Conservation (phyloP, 2,888 invertebrate genomes). For the Meta bourneti region DNA sequence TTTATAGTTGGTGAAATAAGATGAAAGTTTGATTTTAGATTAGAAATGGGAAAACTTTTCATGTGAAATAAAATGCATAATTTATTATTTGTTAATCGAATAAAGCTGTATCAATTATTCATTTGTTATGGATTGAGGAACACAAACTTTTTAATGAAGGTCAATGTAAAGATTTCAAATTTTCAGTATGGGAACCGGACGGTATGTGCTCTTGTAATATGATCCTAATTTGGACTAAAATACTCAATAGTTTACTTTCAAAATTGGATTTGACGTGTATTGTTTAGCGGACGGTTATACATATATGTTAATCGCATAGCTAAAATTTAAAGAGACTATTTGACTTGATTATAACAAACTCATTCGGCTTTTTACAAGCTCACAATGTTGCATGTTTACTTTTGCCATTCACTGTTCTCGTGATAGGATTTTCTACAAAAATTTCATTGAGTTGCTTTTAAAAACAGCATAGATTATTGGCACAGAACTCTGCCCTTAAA, state of each 20-base stretch:
- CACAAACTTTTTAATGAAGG: too few relatives aligned
- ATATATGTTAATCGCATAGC: conserved; percentile 29
- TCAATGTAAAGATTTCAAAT: too few relatives aligned
- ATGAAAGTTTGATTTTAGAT: too few relatives aligned
- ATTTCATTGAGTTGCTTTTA: neutral
- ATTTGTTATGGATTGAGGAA: too few relatives aligned
- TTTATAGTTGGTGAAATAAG: too few relatives aligned
- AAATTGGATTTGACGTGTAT: neutral
- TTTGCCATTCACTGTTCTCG: conserved; percentile 9
- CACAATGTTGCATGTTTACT: conserved; percentile 32
- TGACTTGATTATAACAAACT: neutral
- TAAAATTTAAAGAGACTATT: conserved; percentile 2
- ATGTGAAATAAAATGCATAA: too few relatives aligned
- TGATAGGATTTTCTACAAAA: conserved; percentile 9
- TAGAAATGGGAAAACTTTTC: too few relatives aligned
- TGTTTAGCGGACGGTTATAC: conserved; percentile 54
- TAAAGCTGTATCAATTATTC: too few relatives aligned
- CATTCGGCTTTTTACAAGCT: conserved; percentile 19
- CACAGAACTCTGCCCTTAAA: conserved; percentile 16
- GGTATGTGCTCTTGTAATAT: conserved; percentile 1
- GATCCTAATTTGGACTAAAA: conserved; percentile 18
- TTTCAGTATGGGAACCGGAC: conserved; percentile 24
- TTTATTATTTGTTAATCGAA: too few relatives aligned
- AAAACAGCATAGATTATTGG: conserved; percentile 9
- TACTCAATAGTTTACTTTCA: conserved; percentile 13